A percentile compares a stretch with the other conserved stretches of the same genome.
phyloP scores from a whole-genome alignment of 2,888 invertebrate species.

The Ligdia adustata region DNA sequence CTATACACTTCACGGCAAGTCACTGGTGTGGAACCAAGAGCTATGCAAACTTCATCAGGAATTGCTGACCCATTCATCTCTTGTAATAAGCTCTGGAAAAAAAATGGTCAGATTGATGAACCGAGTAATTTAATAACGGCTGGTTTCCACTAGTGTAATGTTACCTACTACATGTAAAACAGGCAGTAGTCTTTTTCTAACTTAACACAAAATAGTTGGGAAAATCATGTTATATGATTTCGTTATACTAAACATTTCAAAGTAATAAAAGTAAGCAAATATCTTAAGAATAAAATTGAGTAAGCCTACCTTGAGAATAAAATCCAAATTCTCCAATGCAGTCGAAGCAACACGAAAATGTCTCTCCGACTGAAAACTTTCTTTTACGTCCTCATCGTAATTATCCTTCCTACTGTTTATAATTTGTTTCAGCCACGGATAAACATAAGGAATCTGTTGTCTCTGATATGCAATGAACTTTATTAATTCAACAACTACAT shows the following conservation, averaged over 20 bases:
- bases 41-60: conserved; percentile 73
- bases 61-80: conserved; percentile 67
- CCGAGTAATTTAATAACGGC: too few relatives aligned
- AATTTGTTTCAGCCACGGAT: conserved; percentile 76
- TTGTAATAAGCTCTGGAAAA: conserved; percentile 63
- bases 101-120: too few relatives aligned
- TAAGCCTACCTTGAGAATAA: conserved; percentile 74
- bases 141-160: too few relatives aligned
- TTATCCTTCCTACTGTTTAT: conserved; percentile 62
- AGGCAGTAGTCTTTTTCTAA: too few relatives aligned
- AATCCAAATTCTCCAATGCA: conserved; percentile 74
- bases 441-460: conserved; percentile 80
- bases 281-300: too few relatives aligned
- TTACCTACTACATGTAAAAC: too few relatives aligned
- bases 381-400: conserved; percentile 49
- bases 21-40: conserved; percentile 67
- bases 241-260: too few relatives aligned
- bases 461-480: conserved; percentile 84
- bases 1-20: conserved; percentile 74
- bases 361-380: conserved; percentile 68
- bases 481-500: conserved; percentile 81
- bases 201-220: too few relatives aligned
- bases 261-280: too few relatives aligned
- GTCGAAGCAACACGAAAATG: conserved; percentile 69
- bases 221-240: too few relatives aligned